A percentile compares a stretch with the other conserved stretches of the same genome.
Conservation (phyloP, 2,113 vertebrate species). For the Ariopsis seemanni region DNA sequence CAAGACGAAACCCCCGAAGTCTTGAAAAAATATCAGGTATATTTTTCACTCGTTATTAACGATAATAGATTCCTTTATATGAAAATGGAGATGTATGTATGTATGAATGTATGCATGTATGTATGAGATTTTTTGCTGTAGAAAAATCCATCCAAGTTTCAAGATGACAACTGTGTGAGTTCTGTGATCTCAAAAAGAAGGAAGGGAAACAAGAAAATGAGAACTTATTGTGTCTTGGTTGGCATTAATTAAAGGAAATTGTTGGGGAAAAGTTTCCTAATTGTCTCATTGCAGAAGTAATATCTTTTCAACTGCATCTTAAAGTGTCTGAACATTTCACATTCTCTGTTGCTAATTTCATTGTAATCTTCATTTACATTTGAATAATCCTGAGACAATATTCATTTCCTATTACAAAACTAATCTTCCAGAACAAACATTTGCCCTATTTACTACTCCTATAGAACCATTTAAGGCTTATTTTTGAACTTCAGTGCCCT, state of each 20-base stretch:
- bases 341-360: neutral
- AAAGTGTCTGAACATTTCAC: neutral
- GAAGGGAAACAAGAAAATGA: neutral
- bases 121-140: too few species aligned
- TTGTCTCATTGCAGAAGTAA: conserved; percentile 8
- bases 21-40: neutral
- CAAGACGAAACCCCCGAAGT: too few species aligned
- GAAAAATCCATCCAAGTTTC: too few species aligned
- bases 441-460: neutral
- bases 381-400: conserved; percentile 27
- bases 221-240: neutral
- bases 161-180: neutral
- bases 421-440: conserved; percentile 7
- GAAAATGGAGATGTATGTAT: neutral
- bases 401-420: conserved; percentile 17
- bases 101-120: too few species aligned
- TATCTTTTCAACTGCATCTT: conserved; percentile 10
- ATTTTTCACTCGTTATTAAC: neutral
- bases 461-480: neutral
- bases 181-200: neutral
- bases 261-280: neutral
- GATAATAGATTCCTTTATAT: neutral
- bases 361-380: conserved; percentile 21
- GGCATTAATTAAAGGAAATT: conserved; percentile 27
- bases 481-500: neutral